phyloP scores from a whole-genome alignment of 1,140 invertebrate genomes.

The Hycleus phaleratus region DNA sequence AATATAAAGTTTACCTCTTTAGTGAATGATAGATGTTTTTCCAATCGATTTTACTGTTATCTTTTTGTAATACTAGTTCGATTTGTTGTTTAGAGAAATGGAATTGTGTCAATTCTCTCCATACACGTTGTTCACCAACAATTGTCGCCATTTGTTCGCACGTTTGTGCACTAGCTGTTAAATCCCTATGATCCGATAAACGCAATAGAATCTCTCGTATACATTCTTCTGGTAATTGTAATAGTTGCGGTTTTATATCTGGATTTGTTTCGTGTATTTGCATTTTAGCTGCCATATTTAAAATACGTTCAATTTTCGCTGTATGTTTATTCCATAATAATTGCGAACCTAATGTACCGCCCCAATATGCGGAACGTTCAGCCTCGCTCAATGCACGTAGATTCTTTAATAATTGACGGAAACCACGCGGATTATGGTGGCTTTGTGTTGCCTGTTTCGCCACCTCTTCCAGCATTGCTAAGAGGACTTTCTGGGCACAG shows the following conservation, averaged over 20 bases:
- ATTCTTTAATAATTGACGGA: conserved; percentile 68
- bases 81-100: conserved; percentile 88
- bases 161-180: conserved; percentile 54
- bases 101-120: conserved; percentile 84
- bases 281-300: conserved; percentile 72
- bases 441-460: conserved; percentile 68
- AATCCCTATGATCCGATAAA: conserved; percentile 85
- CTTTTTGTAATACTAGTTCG: conserved; percentile 54
- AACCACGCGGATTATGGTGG: conserved; percentile 78
- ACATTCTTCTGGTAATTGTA: conserved; percentile 89
- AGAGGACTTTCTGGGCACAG: conserved; percentile 84
- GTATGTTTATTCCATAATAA: conserved; percentile 84
- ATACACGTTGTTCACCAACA: conserved; percentile 81
- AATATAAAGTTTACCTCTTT: conserved; percentile 51
- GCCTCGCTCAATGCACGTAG: conserved; percentile 56
- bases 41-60: conserved; percentile 54
- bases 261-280: conserved; percentile 72
- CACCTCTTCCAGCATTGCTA: conserved; percentile 91
- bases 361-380: conserved; percentile 64
- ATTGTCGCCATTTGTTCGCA: conserved; percentile 69
- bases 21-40: conserved; percentile 64
- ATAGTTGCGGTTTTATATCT: conserved; percentile 72
- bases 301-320: conserved; percentile 73
- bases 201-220: conserved; percentile 83
- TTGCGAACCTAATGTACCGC: conserved; percentile 77